Evolutionary conservation across 2,113 vertebrate genomes (phyloP).

Genomic region (Centropristis striata): DNA sequence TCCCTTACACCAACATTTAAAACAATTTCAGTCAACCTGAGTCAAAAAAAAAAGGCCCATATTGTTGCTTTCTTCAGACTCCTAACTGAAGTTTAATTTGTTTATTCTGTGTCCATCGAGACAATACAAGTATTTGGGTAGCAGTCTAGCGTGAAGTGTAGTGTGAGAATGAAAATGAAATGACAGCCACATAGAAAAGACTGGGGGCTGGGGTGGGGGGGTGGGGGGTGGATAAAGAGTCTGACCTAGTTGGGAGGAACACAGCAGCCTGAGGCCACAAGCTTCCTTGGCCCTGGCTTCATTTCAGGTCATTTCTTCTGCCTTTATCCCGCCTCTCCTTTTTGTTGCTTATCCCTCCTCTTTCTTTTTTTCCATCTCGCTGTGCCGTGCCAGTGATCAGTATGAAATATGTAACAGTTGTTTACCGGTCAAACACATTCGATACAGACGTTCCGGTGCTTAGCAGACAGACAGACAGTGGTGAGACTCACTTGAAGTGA

Average conservation of each 20-base stretch:
- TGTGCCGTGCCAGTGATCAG: slow-evolving; percentile 21
- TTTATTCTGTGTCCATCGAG: slow-evolving; percentile 32
- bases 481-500: slow-evolving; percentile 91
- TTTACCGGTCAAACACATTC: slow-evolving; percentile 28
- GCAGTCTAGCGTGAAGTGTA: slow-evolving; percentile 49
- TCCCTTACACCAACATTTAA: slow-evolving; percentile 21
- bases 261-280: slow-evolving; percentile 76
- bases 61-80: slow-evolving; percentile 27
- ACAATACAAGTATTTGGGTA: slow-evolving; percentile 38
- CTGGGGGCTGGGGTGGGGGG: slow-evolving; percentile 10
- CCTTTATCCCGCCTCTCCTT: slow-evolving; percentile 52
- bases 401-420: slow-evolving; percentile 36
- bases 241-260: slow-evolving; percentile 82
- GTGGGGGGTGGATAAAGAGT: slow-evolving; percentile 57
- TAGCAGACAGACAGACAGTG: slow-evolving; percentile 11
- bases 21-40: slow-evolving; percentile 4
- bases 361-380: slow-evolving; percentile 17
- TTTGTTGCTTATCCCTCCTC: slow-evolving; percentile 34
- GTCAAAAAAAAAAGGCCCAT: background rate
- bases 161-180: slow-evolving; percentile 72
- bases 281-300: slow-evolving; percentile 75
- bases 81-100: slow-evolving; percentile 2
- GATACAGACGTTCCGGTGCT: slow-evolving; percentile 4
- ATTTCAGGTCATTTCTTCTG: slow-evolving; percentile 78
- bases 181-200: slow-evolving; percentile 68